These are phyloP conservation scores for Cerastis leucographa DNA, from an alignment of 2,888 invertebrate species.

Conservation along the genomic window DNA sequence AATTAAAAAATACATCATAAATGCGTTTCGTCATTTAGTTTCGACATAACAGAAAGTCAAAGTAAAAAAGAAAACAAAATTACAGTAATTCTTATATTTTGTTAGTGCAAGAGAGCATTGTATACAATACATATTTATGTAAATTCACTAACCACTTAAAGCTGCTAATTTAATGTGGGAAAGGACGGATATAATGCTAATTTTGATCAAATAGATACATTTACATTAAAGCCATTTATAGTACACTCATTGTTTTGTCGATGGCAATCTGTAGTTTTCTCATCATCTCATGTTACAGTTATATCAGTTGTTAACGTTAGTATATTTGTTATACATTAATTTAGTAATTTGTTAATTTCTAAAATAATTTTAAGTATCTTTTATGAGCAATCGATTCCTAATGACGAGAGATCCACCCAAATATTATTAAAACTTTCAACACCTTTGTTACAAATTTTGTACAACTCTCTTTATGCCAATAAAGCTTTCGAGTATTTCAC, in stretches of 20 bases:
- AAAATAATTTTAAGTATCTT: constrained; percentile 81
- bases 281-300: constrained; percentile 20
- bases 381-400: constrained; percentile 78
- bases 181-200: constrained; percentile 65
- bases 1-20: constrained; percentile 58
- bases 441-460: not conserved
- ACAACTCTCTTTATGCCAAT: constrained; percentile 18
- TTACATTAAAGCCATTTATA: constrained; percentile 29
- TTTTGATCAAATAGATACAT: constrained; percentile 32
- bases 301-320: constrained; percentile 38
- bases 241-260: constrained; percentile 13
- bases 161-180: constrained; percentile 55
- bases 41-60: constrained; percentile 46
- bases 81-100: constrained; percentile 50
- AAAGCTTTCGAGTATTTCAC: constrained; percentile 31
- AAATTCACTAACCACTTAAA: constrained; percentile 60
- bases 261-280: constrained; percentile 7
- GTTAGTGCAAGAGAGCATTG: constrained; percentile 65
- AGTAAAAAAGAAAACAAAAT: constrained; percentile 46
- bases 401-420: constrained; percentile 63
- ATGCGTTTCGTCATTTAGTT: constrained; percentile 62
- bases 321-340: constrained; percentile 37
- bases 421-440: constrained; percentile 14
- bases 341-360: constrained; percentile 53
- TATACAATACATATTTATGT: constrained; percentile 44